Conservation (phyloP, 2,113 vertebrate species). For the Coptodon bakossiorum region DNA sequence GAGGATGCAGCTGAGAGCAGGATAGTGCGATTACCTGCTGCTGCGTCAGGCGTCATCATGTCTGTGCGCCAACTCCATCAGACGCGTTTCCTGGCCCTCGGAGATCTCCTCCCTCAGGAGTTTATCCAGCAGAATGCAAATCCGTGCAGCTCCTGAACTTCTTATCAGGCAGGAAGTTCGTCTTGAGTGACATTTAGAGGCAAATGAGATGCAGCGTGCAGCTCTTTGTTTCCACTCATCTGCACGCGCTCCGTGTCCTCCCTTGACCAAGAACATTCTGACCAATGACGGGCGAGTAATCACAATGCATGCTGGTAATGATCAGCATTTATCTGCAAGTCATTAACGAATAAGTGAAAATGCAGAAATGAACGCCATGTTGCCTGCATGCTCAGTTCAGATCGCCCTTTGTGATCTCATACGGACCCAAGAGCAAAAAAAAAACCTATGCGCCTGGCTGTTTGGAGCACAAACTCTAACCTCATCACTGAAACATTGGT, state of each 20-base stretch:
- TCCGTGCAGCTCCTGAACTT: background rate
- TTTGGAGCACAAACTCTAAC: background rate
- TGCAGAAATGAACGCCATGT: background rate
- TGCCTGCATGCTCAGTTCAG: background rate
- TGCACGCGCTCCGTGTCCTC: background rate
- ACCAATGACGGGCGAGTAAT: background rate
- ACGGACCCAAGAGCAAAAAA: background rate
- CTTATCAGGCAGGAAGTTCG: constrained; percentile 8
- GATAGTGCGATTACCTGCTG: background rate
- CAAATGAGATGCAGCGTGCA: background rate
- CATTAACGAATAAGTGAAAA: background rate
- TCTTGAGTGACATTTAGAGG: background rate
- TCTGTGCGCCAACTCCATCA: background rate
- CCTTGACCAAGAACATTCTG: background rate
- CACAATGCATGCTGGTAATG: background rate
- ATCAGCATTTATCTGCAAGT: background rate
- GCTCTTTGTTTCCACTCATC: background rate
- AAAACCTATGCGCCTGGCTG: background rate
- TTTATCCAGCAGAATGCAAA: background rate
- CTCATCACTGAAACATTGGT: background rate
- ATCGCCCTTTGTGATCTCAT: background rate
- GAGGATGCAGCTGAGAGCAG: background rate
- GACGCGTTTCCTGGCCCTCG: background rate
- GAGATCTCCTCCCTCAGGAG: background rate
- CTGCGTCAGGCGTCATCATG: background rate